phyloP scores from a whole-genome alignment of 2,113 vertebrate species.

The Agapornis roseicollis region DNA sequence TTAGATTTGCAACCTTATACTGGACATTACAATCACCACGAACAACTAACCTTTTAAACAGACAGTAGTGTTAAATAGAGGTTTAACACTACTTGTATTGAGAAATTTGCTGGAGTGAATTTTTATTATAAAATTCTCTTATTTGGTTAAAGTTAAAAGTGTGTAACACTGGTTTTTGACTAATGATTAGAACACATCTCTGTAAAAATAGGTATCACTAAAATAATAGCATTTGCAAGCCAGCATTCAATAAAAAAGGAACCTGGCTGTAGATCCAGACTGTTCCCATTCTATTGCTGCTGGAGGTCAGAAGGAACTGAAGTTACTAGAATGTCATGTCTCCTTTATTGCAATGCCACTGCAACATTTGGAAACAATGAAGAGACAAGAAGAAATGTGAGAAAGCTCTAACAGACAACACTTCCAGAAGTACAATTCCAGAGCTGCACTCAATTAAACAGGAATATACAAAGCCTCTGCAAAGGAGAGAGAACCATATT shows the following conservation, averaged over 20 bases:
- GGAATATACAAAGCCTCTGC: background rate
- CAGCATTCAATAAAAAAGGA: background rate
- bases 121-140: background rate
- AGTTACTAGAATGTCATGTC: slow-evolving; percentile 22
- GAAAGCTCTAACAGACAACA: slow-evolving; percentile 17
- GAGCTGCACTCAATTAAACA: slow-evolving; percentile 22
- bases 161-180: background rate
- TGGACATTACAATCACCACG: background rate
- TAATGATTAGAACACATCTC: background rate
- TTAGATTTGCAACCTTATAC: background rate
- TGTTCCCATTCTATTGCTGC: slow-evolving; percentile 11
- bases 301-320: slow-evolving; percentile 18
- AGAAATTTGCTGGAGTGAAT: background rate
- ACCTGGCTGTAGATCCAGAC: background rate
- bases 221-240: background rate
- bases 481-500: background rate
- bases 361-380: slow-evolving; percentile 63
- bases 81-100: background rate
- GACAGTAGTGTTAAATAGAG: background rate
- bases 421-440: slow-evolving; percentile 23
- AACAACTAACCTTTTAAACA: background rate
- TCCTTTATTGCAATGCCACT: slow-evolving; percentile 34
- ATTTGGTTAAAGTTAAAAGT: background rate
- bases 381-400: slow-evolving; percentile 42
- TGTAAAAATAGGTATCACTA: background rate